Percentiles rank a stretch among this genome's conserved stretches.
These are phyloP conservation scores for Istiophorus platypterus DNA, from an alignment of 2,113 vertebrate genomes.

Conservation along the genomic window DNA sequence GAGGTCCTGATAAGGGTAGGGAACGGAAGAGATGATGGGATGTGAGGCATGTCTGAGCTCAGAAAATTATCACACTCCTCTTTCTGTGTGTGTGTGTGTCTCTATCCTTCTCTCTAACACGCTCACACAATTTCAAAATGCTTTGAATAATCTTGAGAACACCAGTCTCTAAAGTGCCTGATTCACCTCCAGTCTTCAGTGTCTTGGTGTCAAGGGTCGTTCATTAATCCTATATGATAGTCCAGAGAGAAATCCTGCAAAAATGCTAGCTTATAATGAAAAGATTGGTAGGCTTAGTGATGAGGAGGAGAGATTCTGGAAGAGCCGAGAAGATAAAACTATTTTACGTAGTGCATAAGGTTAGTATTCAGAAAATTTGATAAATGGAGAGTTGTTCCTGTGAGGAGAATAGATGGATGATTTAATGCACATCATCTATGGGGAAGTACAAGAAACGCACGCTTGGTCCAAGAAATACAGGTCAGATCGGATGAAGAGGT, in stretches of 20 bases:
- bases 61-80: not conserved
- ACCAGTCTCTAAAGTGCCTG: slow-evolving; percentile 38
- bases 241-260: slow-evolving; percentile 30
- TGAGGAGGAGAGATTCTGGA: slow-evolving; percentile 23
- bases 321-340: slow-evolving; percentile 35
- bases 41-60: slow-evolving; percentile 45
- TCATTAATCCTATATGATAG: slow-evolving; percentile 43
- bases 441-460: not conserved
- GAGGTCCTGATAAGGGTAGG: slow-evolving; percentile 45
- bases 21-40: slow-evolving; percentile 42
- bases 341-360: slow-evolving; percentile 24
- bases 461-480: not conserved
- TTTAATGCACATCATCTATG: not conserved
- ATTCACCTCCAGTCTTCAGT: slow-evolving; percentile 45
- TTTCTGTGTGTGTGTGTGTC: slow-evolving; percentile 3
- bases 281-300: slow-evolving; percentile 23
- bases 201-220: slow-evolving; percentile 54
- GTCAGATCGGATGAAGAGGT: not conserved
- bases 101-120: not conserved
- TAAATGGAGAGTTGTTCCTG: not conserved
- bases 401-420: not conserved
- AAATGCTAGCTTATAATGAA: slow-evolving; percentile 36
- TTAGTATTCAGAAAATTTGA: slow-evolving; percentile 22
- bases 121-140: slow-evolving; percentile 38
- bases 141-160: slow-evolving; percentile 33